Conservation (phyloP, 2,888 invertebrate genomes). For the Branchipolynoe longqiensis region DNA sequence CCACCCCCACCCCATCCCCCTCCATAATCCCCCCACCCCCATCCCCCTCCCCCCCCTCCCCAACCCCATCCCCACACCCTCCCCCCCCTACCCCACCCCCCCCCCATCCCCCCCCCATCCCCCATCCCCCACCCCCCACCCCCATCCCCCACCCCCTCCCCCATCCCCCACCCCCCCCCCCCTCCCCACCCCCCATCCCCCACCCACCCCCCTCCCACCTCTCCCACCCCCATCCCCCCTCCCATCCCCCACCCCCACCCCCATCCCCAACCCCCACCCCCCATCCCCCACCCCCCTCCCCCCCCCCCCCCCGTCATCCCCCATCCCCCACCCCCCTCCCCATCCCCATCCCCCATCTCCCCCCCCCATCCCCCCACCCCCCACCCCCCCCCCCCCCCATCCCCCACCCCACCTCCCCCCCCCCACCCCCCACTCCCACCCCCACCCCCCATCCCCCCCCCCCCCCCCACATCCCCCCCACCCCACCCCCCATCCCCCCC, state of each 20-base stretch:
- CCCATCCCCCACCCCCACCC: background rate
- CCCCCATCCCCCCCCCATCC: background rate
- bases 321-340: background rate
- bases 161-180: background rate
- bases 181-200: background rate
- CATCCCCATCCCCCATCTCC: background rate
- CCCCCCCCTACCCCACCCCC: background rate
- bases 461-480: too few species aligned
- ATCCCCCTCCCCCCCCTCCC: background rate
- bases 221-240: background rate
- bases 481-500: too few species aligned
- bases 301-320: background rate
- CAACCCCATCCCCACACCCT: background rate
- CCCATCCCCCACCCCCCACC: background rate
- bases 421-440: background rate
- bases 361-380: background rate
- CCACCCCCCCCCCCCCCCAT: background rate
- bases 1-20: background rate
- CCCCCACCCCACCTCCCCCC: background rate
- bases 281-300: background rate
- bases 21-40: background rate
- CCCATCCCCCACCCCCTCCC: background rate
- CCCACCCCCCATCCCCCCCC: background rate
- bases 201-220: background rate
- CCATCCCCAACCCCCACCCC: background rate